Conservation (phyloP, 2,888 invertebrate genomes). For the Drosophila falleni region DNA sequence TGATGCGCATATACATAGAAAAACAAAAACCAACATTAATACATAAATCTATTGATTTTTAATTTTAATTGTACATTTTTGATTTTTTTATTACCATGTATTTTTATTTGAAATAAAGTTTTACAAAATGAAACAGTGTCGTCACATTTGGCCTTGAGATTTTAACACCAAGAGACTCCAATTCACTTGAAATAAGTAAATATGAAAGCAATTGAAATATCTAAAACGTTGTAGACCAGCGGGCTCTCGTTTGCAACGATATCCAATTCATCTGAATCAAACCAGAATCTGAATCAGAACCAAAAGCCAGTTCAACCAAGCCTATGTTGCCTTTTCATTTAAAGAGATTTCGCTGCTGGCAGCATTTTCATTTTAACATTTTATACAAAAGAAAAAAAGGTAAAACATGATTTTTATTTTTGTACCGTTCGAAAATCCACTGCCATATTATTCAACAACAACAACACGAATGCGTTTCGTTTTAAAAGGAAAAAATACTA, state of each 20-base stretch:
- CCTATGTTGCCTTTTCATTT: conserved; percentile 53
- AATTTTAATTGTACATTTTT: conserved; percentile 77
- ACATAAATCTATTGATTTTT: conserved; percentile 74
- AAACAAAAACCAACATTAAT: conserved; percentile 46
- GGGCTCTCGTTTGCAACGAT: conserved; percentile 67
- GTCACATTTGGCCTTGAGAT: conserved; percentile 49
- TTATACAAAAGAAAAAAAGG: conserved; percentile 19
- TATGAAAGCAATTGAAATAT: conserved; percentile 14
- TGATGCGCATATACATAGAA: conserved; percentile 59
- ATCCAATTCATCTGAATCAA: conserved; percentile 26
- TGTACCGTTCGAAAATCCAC: conserved; percentile 70
- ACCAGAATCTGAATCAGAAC: conserved; percentile 25
- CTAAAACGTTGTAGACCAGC: conserved; percentile 63
- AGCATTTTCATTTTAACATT: conserved; percentile 53
- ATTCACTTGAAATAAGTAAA: conserved; percentile 10
- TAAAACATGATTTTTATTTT: conserved; percentile 52
- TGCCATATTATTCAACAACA: conserved; percentile 56
- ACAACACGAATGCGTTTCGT: conserved; percentile 47
- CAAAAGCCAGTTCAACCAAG: conserved; percentile 21
- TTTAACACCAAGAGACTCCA: conserved; percentile 24
- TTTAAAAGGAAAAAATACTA: conserved; percentile 14
- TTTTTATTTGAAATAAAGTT: conserved; percentile 79
- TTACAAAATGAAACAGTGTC: conserved; percentile 66
- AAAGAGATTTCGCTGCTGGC: conserved; percentile 67
- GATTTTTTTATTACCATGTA: conserved; percentile 76